A percentile compares a stretch with the other conserved stretches of the same genome.
Evolutionary conservation across 2,113 vertebrate species (phyloP).

Genomic region (Pantherophis guttatus): DNA sequence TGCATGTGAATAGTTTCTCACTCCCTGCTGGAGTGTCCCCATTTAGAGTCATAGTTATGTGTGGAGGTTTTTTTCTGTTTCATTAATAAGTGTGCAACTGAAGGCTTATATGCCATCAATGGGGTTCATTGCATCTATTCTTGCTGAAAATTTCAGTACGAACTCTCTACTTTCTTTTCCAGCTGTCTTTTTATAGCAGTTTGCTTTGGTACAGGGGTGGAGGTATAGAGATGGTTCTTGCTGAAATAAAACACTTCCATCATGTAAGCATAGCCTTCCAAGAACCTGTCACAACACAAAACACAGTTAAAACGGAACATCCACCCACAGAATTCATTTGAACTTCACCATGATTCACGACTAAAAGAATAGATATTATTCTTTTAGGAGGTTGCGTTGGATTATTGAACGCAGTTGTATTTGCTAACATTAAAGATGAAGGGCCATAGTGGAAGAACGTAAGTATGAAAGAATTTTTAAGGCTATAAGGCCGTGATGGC

Average conservation of each 20-base stretch:
- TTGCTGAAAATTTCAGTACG: conserved; percentile 5
- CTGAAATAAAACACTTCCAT: conserved; percentile 62
- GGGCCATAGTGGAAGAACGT: neutral
- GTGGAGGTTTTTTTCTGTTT: neutral
- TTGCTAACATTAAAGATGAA: neutral
- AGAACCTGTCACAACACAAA: conserved; percentile 58
- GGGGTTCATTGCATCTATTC: conserved; percentile 14
- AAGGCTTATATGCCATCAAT: neutral
- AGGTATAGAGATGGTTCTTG: conserved; percentile 9
- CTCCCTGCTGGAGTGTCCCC: neutral
- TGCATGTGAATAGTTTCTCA: neutral
- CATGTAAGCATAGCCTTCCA: conserved; percentile 49
- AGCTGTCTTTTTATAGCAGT: neutral
- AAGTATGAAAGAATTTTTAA: neutral
- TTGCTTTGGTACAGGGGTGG: conserved; percentile 46
- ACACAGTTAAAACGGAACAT: conserved; percentile 53
- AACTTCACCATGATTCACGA: conserved; percentile 31
- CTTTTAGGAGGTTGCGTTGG: neutral
- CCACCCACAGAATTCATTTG: conserved; percentile 18
- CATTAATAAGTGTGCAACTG: neutral
- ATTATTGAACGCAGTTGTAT: neutral
- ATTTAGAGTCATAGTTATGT: neutral
- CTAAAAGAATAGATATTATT: neutral
- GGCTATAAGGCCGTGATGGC: neutral
- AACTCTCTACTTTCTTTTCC: neutral